Evolutionary conservation across 2,113 vertebrate genomes (phyloP), one percentile per base, ranked within the genome.

Genomic region (Onychorhynchus coronatus): DNA sequence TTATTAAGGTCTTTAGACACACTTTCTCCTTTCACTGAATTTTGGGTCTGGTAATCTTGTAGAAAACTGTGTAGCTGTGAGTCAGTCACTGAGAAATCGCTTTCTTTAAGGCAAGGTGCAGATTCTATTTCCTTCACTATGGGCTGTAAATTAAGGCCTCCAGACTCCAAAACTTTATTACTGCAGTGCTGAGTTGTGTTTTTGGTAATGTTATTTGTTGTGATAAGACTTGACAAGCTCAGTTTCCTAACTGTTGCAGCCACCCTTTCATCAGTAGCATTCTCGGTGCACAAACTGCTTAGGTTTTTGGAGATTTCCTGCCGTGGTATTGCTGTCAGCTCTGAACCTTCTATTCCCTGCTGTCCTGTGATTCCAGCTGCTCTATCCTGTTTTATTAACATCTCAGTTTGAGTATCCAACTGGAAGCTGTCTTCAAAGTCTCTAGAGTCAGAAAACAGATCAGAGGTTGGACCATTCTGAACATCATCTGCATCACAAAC

Each of bases 361-460:
- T 92, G 80, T 83, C 66, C 94, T 73, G 75, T 35, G 55, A 88
- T 93, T 97, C 85, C 95, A 85, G 80, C 59, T 92, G 85, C 72
- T 95, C 90, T 83, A 46, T 97, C 97, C 65, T 99, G 98, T 85
- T 98, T 97, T 78, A 99, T 98, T 74, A 99, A 98, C 96, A 97
- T 98, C 79, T 99, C 99, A 18, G 98, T 99, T 91, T 99, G 99
- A 88, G 99, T 99, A 97, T 99, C 99, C 87, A 99, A 93, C 95
- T 98, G 98, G 86, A 99, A 99, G 95, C 99, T 99, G 79, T 99
- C 98, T 75, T 99, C 98, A 95, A 99, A 99, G 73, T 98, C 98
- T 91, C 92, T 94, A 11, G 91, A 92, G 49, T 61, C 88, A 39
- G 88, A 83, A 49, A 97, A 98, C 74, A 98, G 93, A 89, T 98